phyloP scores from a whole-genome alignment of 2,113 vertebrate species.

The Neolamprologus longior region DNA sequence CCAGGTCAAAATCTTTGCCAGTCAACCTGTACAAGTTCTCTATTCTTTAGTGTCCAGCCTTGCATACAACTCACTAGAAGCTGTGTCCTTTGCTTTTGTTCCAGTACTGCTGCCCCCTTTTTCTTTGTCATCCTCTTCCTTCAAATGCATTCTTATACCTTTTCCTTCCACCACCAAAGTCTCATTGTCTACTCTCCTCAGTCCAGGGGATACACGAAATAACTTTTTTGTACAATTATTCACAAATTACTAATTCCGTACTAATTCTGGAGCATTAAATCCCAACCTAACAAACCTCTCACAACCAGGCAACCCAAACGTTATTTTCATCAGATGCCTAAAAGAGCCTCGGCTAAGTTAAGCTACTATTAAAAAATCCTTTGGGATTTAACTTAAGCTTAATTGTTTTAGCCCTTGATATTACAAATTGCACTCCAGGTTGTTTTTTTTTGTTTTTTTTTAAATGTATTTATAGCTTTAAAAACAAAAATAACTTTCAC shows the following conservation, averaged over 20 bases:
- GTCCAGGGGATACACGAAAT: background rate
- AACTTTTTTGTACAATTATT: background rate
- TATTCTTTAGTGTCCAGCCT: background rate
- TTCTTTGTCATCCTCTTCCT: background rate
- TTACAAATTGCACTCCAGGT: background rate
- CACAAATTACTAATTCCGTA: background rate
- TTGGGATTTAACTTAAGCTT: background rate
- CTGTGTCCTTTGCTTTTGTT: background rate
- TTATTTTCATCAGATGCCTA: background rate
- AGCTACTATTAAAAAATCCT: background rate
- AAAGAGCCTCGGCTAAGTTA: background rate
- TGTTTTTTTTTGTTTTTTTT: rapidly evolving
- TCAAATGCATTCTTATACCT: background rate
- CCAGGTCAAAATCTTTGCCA: background rate
- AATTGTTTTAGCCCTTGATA: background rate
- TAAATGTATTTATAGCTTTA: rapidly evolving
- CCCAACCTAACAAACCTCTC: background rate
- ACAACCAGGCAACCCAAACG: background rate
- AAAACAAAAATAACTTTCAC: background rate
- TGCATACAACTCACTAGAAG: background rate
- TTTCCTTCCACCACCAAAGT: background rate
- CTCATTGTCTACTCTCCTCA: background rate
- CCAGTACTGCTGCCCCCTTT: background rate
- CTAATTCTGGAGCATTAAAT: background rate
- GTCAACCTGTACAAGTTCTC: background rate